Conservation (phyloP, 2,113 vertebrate genomes). For the Pollimyrus isidori region DNA sequence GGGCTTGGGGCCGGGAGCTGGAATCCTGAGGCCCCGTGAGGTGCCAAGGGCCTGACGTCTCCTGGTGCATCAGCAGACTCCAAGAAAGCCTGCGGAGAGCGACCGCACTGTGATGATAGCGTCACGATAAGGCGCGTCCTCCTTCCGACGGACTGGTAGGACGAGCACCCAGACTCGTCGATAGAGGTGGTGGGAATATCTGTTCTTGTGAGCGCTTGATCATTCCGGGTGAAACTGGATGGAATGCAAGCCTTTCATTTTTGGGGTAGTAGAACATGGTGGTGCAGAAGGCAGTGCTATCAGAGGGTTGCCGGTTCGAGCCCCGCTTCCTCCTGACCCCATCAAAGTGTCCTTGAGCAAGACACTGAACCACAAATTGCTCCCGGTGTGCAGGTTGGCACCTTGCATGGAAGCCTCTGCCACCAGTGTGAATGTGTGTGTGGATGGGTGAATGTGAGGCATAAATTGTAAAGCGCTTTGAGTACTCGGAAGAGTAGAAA, state of each 20-base stretch:
- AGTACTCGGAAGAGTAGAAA: no score
- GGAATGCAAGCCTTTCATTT: neutral
- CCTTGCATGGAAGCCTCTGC: no score
- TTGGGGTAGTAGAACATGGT: neutral
- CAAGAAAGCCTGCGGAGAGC: neutral
- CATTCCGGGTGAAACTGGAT: neutral
- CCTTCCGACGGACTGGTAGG: slow-evolving; percentile 28
- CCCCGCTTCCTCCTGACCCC: no score
- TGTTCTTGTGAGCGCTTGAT: neutral
- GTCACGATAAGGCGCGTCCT: slow-evolving; percentile 11
- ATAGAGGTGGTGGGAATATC: neutral
- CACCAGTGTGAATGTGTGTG: no score
- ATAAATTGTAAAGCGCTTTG: no score
- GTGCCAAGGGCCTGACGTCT: neutral
- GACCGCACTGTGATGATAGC: neutral
- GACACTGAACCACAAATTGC: no score
- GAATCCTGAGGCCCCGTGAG: neutral
- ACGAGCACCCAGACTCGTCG: neutral
- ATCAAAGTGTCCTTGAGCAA: no score
- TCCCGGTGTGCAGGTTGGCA: no score
- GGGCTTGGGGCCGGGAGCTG: neutral
- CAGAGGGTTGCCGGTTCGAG: no score
- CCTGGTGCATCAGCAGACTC: neutral
- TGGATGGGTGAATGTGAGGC: no score
- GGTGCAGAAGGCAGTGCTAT: no score